These are phyloP conservation scores for Acronicta alni DNA, from an alignment of 2,888 invertebrate species.

Conservation along the genomic window DNA sequence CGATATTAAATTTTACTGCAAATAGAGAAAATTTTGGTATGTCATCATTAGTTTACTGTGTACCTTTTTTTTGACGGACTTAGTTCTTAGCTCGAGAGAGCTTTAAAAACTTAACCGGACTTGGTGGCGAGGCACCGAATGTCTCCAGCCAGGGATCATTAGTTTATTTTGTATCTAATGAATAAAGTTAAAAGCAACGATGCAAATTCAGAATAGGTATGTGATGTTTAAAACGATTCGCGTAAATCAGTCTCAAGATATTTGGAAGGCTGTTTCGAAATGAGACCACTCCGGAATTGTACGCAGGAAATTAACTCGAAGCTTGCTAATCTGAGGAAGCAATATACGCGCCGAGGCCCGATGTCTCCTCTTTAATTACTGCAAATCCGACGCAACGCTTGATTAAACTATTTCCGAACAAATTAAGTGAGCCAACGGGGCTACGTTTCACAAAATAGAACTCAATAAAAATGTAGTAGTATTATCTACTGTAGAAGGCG, in stretches of 20 bases:
- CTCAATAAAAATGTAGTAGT: slow-evolving; percentile 51
- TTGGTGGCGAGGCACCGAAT: too few relatives aligned
- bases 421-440: slow-evolving; percentile 62
- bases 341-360: slow-evolving; percentile 69
- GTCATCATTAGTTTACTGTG: not conserved
- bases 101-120: too few relatives aligned
- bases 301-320: slow-evolving; percentile 80
- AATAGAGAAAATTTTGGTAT: slow-evolving; percentile 7
- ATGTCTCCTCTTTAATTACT: slow-evolving; percentile 76
- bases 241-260: slow-evolving; percentile 35
- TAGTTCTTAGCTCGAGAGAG: too few relatives aligned
- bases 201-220: not conserved
- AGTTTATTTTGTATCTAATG: too few relatives aligned
- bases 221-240: slow-evolving; percentile 21
- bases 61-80: too few relatives aligned
- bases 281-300: slow-evolving; percentile 63
- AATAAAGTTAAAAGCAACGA: slow-evolving; percentile 12
- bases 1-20: slow-evolving; percentile 14
- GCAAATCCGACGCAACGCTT: slow-evolving; percentile 71
- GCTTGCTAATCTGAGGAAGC: slow-evolving; percentile 78
- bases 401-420: slow-evolving; percentile 77
- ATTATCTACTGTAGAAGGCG: slow-evolving; percentile 41
- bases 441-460: slow-evolving; percentile 60
- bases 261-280: slow-evolving; percentile 65
- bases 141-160: too few relatives aligned